Evolutionary conservation across 2,113 vertebrate species (phyloP), one percentile per base, ranked within the genome.

Genomic region (Todiramphus saurophagus): DNA sequence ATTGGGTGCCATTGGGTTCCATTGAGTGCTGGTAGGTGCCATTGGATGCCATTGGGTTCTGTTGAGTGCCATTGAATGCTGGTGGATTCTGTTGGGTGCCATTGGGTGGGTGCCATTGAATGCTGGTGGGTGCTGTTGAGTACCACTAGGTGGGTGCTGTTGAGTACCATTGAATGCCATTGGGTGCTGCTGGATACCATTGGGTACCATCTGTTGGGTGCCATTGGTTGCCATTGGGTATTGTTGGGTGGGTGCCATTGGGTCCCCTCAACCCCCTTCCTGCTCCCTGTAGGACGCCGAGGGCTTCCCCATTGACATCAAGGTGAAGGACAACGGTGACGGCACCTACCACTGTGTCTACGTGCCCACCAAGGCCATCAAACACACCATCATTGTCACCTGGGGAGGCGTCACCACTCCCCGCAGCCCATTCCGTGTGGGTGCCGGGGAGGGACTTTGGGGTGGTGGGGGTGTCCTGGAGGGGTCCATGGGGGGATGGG

Each of bases 391-490:
- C 97, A 99, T 99, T 83, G 64, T 99, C 72, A 98, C 99, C 80
- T 99, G 99, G 99, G 99, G 98, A 0, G 98, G 99, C 0, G 99
- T 99, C 98, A 99, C 97, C 48, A 97, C 99, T 19, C 99, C 99
- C 89, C 98, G 98, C 98, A 99, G 99, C 93, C 99, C 99, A 77
- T 99, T 99, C 98, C 98, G 99, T 92, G 99, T 99, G 88, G 97
- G 98, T 39, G 85, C 58, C 44, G 3, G 48, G 37, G 6, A 35
- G 30, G 56, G 35, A 6, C 30, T 3, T 0, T 23, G 66, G 23
- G 62, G 27, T 12, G 23, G 16, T 39, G 64, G 83, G 63, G 27
- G 41, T 70, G 44, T 13, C 0, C 0, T 11, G 56, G 58, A 17
- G 15, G 33, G 20, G 12, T 13, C 41, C 23, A 7, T 50, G 43